These are phyloP conservation scores for Xiphias gladius DNA, from an alignment of 2,113 vertebrate genomes.

Conservation along the genomic window DNA sequence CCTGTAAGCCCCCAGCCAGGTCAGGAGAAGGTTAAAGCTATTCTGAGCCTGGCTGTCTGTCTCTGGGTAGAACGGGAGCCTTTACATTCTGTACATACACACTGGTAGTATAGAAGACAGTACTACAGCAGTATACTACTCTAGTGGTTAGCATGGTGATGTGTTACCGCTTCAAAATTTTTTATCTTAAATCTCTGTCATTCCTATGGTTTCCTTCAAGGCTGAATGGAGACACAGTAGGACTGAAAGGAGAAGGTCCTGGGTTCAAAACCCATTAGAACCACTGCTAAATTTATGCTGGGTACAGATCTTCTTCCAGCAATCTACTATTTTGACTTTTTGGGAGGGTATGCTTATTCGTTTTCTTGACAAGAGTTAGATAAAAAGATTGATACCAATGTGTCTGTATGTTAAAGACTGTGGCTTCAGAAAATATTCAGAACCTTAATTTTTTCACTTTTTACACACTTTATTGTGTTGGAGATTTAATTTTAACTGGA, in stretches of 20 bases:
- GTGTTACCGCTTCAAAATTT: background rate
- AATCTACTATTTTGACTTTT: too few species aligned
- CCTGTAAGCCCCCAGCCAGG: constrained; percentile 36
- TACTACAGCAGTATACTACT: background rate
- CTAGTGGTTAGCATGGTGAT: background rate
- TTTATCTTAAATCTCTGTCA: background rate
- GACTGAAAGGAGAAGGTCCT: background rate
- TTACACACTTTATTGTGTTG: too few species aligned
- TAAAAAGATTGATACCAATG: too few species aligned
- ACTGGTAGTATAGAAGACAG: background rate
- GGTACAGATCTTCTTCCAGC: too few species aligned
- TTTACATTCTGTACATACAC: constrained; percentile 27
- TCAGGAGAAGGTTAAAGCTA: constrained; percentile 69
- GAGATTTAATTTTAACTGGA: too few species aligned
- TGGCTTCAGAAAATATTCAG: too few species aligned
- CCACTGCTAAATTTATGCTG: too few species aligned
- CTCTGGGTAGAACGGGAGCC: constrained; percentile 41
- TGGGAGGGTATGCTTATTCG: too few species aligned
- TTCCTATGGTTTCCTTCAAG: background rate
- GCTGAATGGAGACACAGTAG: background rate
- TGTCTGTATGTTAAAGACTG: too few species aligned
- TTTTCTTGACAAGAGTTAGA: too few species aligned
- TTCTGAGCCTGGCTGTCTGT: constrained; percentile 64
- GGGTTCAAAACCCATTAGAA: background rate
- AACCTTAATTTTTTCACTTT: too few species aligned